Conservation (phyloP, 2,797 vertebrate genomes). For the Squalus acanthias region DNA sequence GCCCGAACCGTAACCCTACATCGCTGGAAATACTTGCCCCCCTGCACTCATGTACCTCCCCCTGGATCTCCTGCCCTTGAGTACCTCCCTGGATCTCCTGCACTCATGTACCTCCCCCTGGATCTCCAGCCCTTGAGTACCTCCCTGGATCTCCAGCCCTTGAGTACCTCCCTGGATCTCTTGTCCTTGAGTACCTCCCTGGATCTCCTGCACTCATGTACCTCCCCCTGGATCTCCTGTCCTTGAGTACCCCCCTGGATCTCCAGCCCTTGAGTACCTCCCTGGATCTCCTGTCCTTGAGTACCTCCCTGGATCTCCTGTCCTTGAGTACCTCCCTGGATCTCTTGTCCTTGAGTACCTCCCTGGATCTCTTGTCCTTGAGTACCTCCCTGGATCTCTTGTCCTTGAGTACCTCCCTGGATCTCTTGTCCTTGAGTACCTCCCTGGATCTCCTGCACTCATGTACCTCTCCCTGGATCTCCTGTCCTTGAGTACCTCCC, state of each 20-base stretch:
- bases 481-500: background rate
- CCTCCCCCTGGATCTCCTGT: background rate
- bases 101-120: background rate
- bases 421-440: background rate
- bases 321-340: too few relatives aligned
- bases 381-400: too few relatives aligned
- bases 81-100: background rate
- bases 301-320: too few relatives aligned
- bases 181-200: too few relatives aligned
- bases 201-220: too few relatives aligned
- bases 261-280: background rate
- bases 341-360: too few relatives aligned
- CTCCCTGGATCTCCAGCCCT: too few relatives aligned
- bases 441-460: background rate
- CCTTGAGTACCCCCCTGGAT: background rate
- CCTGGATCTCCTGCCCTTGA: background rate
- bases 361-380: too few relatives aligned
- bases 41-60: background rate
- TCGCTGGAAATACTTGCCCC: too few relatives aligned
- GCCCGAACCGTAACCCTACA: too few relatives aligned
- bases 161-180: too few relatives aligned
- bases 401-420: constrained; percentile 22
- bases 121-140: background rate
- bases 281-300: background rate
- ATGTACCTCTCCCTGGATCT: background rate